Evolutionary conservation across 2,888 invertebrate species (phyloP).

Genomic region (Drepana falcataria): DNA sequence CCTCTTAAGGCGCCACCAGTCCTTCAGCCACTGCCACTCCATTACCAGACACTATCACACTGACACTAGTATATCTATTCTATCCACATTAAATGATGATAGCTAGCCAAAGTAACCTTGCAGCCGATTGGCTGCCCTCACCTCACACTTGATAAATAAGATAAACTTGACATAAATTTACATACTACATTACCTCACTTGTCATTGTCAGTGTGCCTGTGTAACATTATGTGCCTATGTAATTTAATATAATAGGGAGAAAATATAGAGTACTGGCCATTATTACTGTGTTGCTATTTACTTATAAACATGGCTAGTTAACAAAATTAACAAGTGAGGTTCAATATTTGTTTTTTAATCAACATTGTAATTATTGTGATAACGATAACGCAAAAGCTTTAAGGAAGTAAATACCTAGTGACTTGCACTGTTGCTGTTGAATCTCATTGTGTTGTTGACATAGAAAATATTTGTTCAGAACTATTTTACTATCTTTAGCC

Average conservation of each 20-base stretch:
- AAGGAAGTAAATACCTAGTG: not conserved
- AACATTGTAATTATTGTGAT: not conserved
- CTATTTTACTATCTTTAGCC: too few relatives aligned
- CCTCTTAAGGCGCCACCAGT: constrained; percentile 88
- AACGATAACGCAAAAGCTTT: not conserved
- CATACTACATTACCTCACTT: constrained; percentile 64
- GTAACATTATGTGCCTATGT: constrained; percentile 33
- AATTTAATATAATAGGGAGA: constrained; percentile 8
- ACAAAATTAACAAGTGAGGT: not conserved
- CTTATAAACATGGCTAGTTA: not conserved
- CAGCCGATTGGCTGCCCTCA: constrained; percentile 52
- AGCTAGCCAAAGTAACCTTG: constrained; percentile 45
- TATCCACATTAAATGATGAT: constrained; percentile 46
- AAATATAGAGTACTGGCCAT: constrained; percentile 6
- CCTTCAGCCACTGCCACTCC: constrained; percentile 90
- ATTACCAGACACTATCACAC: constrained; percentile 61
- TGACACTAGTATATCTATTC: constrained; percentile 41
- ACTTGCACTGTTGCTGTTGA: not conserved
- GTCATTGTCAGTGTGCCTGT: constrained; percentile 57
- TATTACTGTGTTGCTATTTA: constrained; percentile 2
- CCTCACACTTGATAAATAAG: constrained; percentile 57
- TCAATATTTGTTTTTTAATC: not conserved
- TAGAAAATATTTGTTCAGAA: too few relatives aligned
- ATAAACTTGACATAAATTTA: constrained; percentile 71
- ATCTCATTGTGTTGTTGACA: too few relatives aligned